Base-by-base conservation (phyloP, 2,797 vertebrate species). In the Sebastes iracundus region DNA sequence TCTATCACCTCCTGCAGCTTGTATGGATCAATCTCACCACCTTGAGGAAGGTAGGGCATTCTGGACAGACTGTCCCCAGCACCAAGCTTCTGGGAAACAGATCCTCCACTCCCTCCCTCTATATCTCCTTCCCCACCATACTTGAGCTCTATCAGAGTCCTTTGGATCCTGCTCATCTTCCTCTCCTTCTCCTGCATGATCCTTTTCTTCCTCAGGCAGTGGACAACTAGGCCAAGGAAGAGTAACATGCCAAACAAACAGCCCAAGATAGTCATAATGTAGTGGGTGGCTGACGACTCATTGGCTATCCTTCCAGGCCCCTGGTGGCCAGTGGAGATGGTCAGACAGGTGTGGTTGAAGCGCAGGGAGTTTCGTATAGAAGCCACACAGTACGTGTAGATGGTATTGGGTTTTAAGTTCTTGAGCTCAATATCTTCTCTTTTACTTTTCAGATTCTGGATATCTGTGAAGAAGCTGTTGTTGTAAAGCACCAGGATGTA, bases 401-500 rank as follows among this genome's bases (percentile, higher is more conserved):
- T 95, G 4, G 97, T 98, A 90, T 98, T 97, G 0, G 98, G 90
- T 90, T 97, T 95, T 56, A 99, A 92, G 91, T 97, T 94, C 71
- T 95, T 95, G 33, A 99, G 92, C 86, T 96, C 97, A 23, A 99
- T 96, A 28, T 98, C 97, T 92, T 99, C 97, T 85, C 93, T 96
- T 28, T 97, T 94, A 74, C 92, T 96, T 78, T 95, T 97, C 80
- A 99, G 95, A 91, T 94, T 96, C 88, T 96, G 96, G 73, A 99
- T 97, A 38, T 97, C 97, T 2, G 97, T 97, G 82, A 97, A 97
- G 88, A 96, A 97, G 88, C 98, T 97, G 5, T 98, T 97, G 92
- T 99, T 97, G n/a, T 99, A 99, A 14, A 97, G 97, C 73, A 97
- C 97, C 90, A 99, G 95, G 35, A 97, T 98, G 90, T 99, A 99